Percentiles rank a stretch among this genome's conserved stretches.
Evolutionary conservation across 2,113 vertebrate genomes (phyloP).

Genomic region (Rhabdornis inornatus): DNA sequence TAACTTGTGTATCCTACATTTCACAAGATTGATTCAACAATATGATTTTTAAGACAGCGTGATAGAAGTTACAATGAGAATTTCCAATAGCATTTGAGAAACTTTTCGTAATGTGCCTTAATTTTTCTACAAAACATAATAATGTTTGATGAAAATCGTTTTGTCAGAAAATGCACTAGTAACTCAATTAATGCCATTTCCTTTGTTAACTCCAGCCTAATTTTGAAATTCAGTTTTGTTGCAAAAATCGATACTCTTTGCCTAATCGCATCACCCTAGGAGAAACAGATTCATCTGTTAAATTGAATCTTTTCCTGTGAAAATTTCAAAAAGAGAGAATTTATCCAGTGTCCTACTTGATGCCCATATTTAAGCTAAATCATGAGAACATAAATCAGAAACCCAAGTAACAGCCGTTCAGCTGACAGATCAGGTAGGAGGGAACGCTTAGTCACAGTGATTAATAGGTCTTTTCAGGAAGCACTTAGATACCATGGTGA

Average conservation of each 20-base stretch:
- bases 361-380: conserved; percentile 15
- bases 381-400: conserved; percentile 18
- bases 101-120: background rate
- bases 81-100: background rate
- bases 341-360: background rate
- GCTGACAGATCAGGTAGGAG: conserved; percentile 40
- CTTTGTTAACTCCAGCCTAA: background rate
- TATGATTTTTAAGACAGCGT: background rate
- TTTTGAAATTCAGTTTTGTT: background rate
- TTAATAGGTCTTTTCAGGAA: conserved; percentile 59
- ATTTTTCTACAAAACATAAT: background rate
- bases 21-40: background rate
- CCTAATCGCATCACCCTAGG: background rate
- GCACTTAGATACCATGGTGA: conserved; percentile 53
- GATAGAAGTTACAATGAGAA: background rate
- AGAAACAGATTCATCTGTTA: background rate
- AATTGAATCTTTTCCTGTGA: background rate
- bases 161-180: background rate
- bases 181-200: background rate
- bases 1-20: background rate
- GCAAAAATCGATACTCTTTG: background rate
- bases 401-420: background rate
- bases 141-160: background rate
- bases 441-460: background rate
- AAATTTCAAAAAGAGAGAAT: background rate